A percentile compares a stretch with the other conserved stretches of the same genome.
These are phyloP conservation scores for Daphoenositta chrysoptera DNA, from an alignment of 2,113 vertebrate species.

Conservation along the genomic window DNA sequence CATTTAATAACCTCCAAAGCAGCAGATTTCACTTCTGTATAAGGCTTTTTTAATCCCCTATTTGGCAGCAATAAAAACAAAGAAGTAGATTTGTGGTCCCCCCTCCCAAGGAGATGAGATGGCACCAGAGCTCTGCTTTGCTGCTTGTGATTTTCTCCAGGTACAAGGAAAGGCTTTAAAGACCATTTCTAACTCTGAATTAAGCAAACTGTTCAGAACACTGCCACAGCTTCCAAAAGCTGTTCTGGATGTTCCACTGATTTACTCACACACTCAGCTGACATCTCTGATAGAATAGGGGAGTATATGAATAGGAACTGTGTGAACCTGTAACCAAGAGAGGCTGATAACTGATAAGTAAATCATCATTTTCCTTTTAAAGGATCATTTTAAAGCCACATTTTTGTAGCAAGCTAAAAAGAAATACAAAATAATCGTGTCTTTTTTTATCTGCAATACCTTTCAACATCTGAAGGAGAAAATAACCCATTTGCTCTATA, in stretches of 20 bases:
- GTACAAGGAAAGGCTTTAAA: neutral
- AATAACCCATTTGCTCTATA: neutral
- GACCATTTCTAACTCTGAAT: neutral
- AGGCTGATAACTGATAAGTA: neutral
- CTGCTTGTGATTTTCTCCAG: neutral
- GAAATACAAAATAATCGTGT: neutral
- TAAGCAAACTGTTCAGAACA: neutral
- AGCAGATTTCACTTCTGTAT: neutral
- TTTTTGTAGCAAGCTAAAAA: neutral
- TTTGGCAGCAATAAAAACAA: neutral
- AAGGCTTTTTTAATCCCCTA: neutral
- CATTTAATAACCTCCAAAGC: neutral
- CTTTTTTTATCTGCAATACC: neutral
- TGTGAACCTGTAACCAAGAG: neutral
- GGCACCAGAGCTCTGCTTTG: neutral
- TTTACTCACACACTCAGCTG: neutral
- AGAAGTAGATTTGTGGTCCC: neutral
- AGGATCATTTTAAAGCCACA: neutral
- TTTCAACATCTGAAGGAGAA: neutral
- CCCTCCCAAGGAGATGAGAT: neutral
- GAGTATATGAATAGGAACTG: neutral
- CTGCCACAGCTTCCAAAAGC: neutral
- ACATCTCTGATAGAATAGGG: neutral
- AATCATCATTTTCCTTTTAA: neutral
- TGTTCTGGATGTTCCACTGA: neutral